Evolutionary conservation across 2,113 vertebrate genomes (phyloP).

Genomic region (Carassius auratus): DNA sequence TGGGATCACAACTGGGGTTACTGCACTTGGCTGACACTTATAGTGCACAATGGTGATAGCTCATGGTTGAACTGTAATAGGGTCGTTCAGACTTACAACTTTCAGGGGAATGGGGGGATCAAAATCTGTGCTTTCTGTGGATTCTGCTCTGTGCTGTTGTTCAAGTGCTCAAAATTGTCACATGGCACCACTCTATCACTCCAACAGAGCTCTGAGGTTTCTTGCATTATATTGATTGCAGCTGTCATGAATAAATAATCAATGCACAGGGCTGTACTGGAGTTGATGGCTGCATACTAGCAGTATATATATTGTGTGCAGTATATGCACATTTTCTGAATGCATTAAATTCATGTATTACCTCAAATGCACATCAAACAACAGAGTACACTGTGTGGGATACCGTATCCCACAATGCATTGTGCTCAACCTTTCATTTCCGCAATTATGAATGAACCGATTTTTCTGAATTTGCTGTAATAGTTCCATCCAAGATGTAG

Average conservation of each 20-base stretch:
- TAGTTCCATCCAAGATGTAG: too few relatives aligned
- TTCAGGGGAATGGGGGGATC: neutral
- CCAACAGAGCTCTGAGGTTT: constrained; percentile 20
- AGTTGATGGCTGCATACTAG: neutral
- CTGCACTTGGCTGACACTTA: neutral
- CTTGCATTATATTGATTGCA: constrained; percentile 32
- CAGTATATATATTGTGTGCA: neutral
- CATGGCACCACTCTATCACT: neutral
- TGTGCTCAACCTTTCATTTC: neutral
- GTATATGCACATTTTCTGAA: neutral
- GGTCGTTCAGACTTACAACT: neutral
- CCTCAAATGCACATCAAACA: too few relatives aligned
- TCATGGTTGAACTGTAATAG: neutral
- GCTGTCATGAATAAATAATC: constrained; percentile 39
- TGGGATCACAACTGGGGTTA: neutral
- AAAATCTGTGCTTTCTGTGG: neutral
- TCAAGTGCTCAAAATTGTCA: constrained; percentile 5
- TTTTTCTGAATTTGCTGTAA: neutral
- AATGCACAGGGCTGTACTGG: neutral
- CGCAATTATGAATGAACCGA: neutral
- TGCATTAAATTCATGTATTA: too few relatives aligned
- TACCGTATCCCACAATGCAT: neutral
- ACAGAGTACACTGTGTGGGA: neutral
- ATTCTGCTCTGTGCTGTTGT: neutral
- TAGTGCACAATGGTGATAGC: neutral